Conservation (phyloP, 64 coral and sea anemone species). For the Stylophora pistillata region DNA sequence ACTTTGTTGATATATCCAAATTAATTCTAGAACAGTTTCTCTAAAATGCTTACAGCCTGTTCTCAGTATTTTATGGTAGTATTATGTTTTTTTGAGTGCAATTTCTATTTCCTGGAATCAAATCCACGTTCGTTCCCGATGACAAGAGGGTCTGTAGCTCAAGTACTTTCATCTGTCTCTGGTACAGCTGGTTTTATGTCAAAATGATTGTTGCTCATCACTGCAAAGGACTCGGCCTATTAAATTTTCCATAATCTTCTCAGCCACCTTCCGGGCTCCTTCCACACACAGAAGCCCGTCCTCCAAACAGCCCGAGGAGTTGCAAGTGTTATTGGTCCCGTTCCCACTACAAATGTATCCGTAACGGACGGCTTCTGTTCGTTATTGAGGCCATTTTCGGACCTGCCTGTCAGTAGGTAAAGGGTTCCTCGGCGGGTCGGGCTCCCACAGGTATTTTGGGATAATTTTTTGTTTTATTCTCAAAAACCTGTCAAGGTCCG, state of each 20-base stretch:
- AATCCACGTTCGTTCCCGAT: too few relatives aligned
- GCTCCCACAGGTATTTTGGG: neutral
- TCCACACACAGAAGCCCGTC: conserved; percentile 37
- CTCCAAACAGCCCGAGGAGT: conserved; percentile 44
- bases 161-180: conserved; percentile 50
- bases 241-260: neutral
- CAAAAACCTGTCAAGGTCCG: neutral
- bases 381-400: neutral
- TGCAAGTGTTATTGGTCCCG: neutral
- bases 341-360: too few relatives aligned
- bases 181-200: neutral
- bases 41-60: too few relatives aligned
- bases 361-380: too few relatives aligned
- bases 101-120: too few relatives aligned
- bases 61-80: too few relatives aligned
- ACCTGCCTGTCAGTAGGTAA: conserved; percentile 48
- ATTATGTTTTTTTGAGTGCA: too few relatives aligned
- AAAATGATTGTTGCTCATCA: conserved; percentile 43
- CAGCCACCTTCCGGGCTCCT: neutral
- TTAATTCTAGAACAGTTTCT: too few relatives aligned
- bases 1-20: too few relatives aligned
- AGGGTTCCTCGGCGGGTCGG: neutral
- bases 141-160: too few relatives aligned
- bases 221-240: conserved; percentile 30
- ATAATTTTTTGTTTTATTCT: conserved; percentile 3